Conservation (phyloP, 2,888 invertebrate species). For the Melinaea menophilus region DNA sequence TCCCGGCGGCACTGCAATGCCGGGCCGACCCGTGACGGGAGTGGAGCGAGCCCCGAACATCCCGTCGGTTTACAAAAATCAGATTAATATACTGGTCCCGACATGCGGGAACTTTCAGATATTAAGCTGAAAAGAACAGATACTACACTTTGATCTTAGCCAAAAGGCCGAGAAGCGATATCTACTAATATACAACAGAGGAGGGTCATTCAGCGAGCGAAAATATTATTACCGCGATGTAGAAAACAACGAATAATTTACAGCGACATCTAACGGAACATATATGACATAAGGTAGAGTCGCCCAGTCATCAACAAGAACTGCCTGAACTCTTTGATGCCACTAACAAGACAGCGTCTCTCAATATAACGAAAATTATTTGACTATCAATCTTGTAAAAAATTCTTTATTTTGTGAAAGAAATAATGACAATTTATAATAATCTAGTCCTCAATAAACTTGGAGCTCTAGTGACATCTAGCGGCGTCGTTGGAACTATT, state of each 20-base stretch:
- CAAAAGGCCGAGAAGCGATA: constrained; percentile 34
- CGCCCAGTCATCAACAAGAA: too few species aligned
- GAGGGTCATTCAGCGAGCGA: constrained; percentile 6
- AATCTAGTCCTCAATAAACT: too few species aligned
- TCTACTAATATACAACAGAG: rapidly evolving
- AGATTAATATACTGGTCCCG: constrained; percentile 5
- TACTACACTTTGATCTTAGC: constrained; percentile 34
- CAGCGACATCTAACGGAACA: constrained; percentile 9
- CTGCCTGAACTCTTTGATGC: too few species aligned
- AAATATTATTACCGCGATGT: constrained; percentile 19
- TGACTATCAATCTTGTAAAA: too few species aligned
- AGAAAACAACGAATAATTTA: background rate
- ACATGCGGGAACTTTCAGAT: constrained; percentile 15
- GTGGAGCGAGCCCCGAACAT: too few species aligned
- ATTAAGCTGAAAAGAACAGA: constrained; percentile 36
- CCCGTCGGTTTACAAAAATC: background rate
- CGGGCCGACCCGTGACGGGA: constrained; percentile 4
- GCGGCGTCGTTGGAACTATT: too few species aligned
- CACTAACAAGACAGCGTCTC: too few species aligned
- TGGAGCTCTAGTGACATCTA: too few species aligned
- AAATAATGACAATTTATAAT: too few species aligned
- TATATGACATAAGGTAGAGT: background rate
- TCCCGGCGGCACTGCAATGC: too few species aligned
- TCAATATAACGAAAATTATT: too few species aligned
- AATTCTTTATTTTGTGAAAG: too few species aligned